phyloP scores from a whole-genome alignment of 2,113 vertebrate species.

The Sylvietta virens region DNA sequence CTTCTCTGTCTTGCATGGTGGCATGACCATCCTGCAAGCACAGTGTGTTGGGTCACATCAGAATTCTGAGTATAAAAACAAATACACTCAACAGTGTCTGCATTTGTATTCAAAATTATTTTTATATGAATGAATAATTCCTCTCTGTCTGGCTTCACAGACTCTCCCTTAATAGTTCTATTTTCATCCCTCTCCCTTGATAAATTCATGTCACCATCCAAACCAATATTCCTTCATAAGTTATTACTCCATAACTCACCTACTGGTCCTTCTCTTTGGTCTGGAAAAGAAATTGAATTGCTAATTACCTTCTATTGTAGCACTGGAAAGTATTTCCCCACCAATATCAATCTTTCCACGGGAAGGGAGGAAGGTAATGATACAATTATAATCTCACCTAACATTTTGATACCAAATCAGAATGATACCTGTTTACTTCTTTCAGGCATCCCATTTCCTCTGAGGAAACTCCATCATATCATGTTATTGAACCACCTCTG shows the following conservation, averaged over 20 bases:
- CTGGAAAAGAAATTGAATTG: slow-evolving; percentile 11
- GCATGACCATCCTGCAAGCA: not conserved
- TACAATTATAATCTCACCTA: not conserved
- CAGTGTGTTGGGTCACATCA: not conserved
- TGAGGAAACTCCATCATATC: not conserved
- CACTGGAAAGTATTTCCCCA: not conserved
- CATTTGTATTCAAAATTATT: not conserved
- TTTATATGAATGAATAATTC: not conserved
- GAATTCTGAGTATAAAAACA: not conserved
- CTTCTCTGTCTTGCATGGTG: not conserved
- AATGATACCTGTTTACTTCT: not conserved
- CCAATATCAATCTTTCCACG: not conserved
- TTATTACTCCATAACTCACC: slow-evolving; percentile 15
- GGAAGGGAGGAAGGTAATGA: not conserved
- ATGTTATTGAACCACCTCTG: not conserved
- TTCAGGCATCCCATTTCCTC: not conserved
- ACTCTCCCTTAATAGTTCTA: not conserved
- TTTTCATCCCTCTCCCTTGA: not conserved
- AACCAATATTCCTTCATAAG: not conserved
- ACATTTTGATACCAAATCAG: not conserved
- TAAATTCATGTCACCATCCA: not conserved
- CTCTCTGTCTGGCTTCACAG: not conserved
- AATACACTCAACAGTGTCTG: not conserved
- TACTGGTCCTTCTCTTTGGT: not conserved
- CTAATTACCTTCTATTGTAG: not conserved